Base-by-base conservation (phyloP, 2,113 vertebrate genomes). In the Hiodon tergisus region DNA sequence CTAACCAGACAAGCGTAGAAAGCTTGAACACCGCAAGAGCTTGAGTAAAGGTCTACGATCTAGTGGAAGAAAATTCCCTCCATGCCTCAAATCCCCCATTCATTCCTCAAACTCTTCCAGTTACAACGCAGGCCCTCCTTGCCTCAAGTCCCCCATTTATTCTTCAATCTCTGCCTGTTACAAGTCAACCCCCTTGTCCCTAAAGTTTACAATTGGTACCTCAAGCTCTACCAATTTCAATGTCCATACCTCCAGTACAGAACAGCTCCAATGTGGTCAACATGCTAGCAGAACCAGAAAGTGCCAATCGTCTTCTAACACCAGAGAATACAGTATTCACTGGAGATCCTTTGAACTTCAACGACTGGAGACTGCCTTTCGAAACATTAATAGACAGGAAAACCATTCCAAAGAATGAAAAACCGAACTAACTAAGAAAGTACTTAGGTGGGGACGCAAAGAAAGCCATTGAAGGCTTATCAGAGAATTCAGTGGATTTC, bases 391-490 rank as follows among this genome's bases (percentile, higher is more conserved):
- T 74, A 62, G 58, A 80, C 16, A 69, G 54, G 53, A 81, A 81
- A 54, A 71, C 72, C 59, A 79, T 79, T 66, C 75, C 60, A 61
- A 77, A 74, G 11, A 77, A 71, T 31, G 53, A 81, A 77, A 81
- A 74, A 46, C 57, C 59, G 4, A 77, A 69, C 13, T 77, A 77
- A 61, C 63, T 71, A 69, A 53, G 73, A 63, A 77, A 59, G 61
- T 77, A 80, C 60, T 51, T 31, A 31, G 71, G 50, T 47, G 71
- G 76, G 4, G 8, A 16, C 5, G 71, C 75, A 77, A 75, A 60
- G 62, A 79, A 79, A 63, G 55, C 75, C 9, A 65, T 81, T 31
- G 55, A 79, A 79, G 71, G 68, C 13, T 80, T 74, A 59, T 71
- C 65, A 70, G 67, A 72, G 75, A 80, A 57, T 77, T 77, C 50